phyloP scores from a whole-genome alignment of 2,113 vertebrate species.

The Ochotona princeps region DNA sequence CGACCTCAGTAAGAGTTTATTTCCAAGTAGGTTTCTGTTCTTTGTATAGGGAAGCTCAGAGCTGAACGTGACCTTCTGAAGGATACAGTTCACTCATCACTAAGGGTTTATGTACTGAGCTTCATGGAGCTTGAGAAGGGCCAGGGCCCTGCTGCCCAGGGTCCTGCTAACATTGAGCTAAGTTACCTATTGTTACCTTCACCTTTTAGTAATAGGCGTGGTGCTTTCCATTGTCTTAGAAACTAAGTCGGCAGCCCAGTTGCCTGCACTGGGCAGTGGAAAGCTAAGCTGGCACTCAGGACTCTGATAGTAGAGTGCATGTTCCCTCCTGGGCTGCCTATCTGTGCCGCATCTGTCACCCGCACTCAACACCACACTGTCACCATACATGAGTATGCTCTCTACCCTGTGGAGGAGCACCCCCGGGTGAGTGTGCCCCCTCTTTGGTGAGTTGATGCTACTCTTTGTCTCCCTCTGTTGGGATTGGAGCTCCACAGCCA shows the following conservation, averaged over 20 bases:
- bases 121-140: background rate
- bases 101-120: background rate
- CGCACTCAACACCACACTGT: too few relatives aligned
- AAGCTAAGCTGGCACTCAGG: background rate
- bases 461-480: background rate
- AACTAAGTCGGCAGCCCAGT: background rate
- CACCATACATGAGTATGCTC: background rate
- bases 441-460: background rate
- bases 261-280: background rate
- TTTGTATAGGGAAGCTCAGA: background rate
- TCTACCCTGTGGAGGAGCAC: rapidly evolving
- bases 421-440: rapidly evolving
- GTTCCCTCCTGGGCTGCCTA: background rate
- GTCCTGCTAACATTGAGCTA: rapidly evolving
- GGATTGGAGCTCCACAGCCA: background rate
- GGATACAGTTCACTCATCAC: background rate
- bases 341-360: rapidly evolving
- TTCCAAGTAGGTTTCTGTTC: background rate
- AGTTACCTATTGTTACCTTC: background rate
- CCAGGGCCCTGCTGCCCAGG: background rate
- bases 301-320: rapidly evolving
- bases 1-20: background rate
- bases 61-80: too few relatives aligned
- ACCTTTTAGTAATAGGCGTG: background rate
- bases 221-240: background rate